Base-by-base conservation (phyloP, 2,888 invertebrate species). In the Limnephilus rhombicus region DNA sequence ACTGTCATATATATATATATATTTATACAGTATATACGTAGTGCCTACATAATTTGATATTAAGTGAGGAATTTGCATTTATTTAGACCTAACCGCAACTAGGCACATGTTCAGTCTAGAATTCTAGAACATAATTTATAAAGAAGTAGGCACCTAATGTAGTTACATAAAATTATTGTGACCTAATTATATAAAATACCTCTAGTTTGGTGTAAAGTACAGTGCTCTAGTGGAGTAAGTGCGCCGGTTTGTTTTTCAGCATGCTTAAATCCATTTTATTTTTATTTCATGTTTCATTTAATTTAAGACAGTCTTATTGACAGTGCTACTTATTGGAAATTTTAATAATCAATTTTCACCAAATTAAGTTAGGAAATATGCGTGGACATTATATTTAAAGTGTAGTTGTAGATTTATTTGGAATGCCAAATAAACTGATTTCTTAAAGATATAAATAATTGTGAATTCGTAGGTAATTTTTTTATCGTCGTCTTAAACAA, bases 191-290 rank as follows among this genome's bases (percentile, higher is more conserved):
- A 11, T 34, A n/a, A 82, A 29, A 83, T 37, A 83, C 83, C 34
- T 68, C 83, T 31, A 37, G 37, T 34, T 24, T 83, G 37, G 34
- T 83, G 37, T 37, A 34, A 83, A 83, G 37, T n/a, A 24, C 83
- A 83, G 83, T 83, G 37, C 37, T 34, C 18, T 37, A 41, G 34
- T 18, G 83, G 83, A 37, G 29, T 34, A 68, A 68, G 83, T 83
- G 83, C 18, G n/a, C 83, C 34, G 13, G 83, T 83, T 37, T 34
- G 37, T 34, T 83, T 34, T 24, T 34, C 34, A 83, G 37, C 83
- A 83, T 83, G 83, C 83, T 83, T 41, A 37, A 24, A 83, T 68
- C 68, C 68, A 68, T 68, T 24, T 37, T 83, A 83, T 24, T 24
- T 83, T 24, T 18, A 83, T 15, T 83, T 83, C 0, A 83, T 37